These are phyloP conservation scores for Dipus sagitta DNA, from an alignment of 2,797 vertebrate genomes.

Conservation along the genomic window DNA sequence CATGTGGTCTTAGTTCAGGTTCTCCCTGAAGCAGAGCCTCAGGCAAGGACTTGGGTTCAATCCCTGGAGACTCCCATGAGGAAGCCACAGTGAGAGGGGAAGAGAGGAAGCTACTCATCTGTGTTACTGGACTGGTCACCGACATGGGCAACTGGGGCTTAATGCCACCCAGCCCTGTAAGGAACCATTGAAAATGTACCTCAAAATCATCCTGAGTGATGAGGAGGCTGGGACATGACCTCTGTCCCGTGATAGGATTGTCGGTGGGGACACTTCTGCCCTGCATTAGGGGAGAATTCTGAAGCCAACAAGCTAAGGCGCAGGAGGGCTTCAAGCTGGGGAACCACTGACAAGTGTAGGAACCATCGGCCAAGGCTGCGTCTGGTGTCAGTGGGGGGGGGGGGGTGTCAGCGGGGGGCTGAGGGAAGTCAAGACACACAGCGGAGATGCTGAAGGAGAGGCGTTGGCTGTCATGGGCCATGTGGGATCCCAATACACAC, in stretches of 20 bases:
- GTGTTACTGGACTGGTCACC: background rate
- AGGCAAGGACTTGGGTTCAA: background rate
- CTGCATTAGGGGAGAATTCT: background rate
- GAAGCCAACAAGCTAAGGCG: background rate
- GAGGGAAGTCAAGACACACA: rapidly evolving
- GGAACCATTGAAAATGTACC: background rate
- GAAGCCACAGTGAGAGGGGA: background rate
- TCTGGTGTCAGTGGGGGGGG: background rate
- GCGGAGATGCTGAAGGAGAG: background rate
- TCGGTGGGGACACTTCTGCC: background rate
- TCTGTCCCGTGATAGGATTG: rapidly evolving
- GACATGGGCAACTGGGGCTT: rapidly evolving
- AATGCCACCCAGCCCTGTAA: background rate
- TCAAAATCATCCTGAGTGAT: no score
- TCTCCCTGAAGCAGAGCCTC: background rate
- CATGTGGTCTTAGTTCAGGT: background rate
- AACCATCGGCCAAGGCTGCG: background rate
- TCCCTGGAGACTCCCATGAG: background rate
- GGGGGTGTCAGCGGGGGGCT: background rate
- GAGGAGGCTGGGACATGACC: background rate
- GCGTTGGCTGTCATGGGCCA: background rate
- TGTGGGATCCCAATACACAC: slow-evolving; percentile 4
- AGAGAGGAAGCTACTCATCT: rapidly evolving
- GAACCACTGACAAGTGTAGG: background rate
- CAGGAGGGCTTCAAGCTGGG: background rate